Evolutionary conservation across 2,888 invertebrate genomes (phyloP).

Genomic region (Drosophila robusta): DNA sequence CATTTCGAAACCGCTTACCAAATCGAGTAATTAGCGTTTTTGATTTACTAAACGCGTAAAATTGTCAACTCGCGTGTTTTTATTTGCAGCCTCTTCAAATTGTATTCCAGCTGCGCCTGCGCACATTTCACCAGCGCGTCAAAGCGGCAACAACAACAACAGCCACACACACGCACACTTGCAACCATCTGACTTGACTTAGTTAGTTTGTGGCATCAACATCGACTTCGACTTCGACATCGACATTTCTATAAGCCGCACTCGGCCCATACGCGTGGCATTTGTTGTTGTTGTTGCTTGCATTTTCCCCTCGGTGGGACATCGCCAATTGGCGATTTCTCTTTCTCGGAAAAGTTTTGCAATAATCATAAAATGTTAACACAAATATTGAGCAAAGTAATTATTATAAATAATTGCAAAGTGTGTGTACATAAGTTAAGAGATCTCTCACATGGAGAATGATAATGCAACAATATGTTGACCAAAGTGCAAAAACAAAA

Average conservation of each 20-base stretch:
- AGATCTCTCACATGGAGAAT: constrained; percentile 27
- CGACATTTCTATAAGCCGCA: constrained; percentile 50
- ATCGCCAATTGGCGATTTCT: constrained; percentile 70
- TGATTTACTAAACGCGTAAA: constrained; percentile 82
- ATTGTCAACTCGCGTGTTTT: constrained; percentile 67
- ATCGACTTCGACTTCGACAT: constrained; percentile 22
- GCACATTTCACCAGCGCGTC: constrained; percentile 67
- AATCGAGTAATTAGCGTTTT: constrained; percentile 81
- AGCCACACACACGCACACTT: constrained; percentile 12
- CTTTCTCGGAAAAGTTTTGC: constrained; percentile 77
- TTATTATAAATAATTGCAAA: constrained; percentile 65
- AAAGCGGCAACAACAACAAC: constrained; percentile 18
- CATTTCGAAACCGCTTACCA: constrained; percentile 75
- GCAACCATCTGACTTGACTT: constrained; percentile 57
- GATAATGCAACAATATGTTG: constrained; percentile 30
- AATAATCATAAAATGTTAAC: constrained; percentile 76
- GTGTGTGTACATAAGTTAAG: constrained; percentile 18
- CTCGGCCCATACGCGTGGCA: constrained; percentile 43
- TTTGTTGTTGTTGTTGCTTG: constrained; percentile 40
- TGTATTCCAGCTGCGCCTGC: constrained; percentile 58
- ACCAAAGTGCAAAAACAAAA: neutral
- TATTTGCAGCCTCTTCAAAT: constrained; percentile 42
- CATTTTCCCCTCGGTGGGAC: constrained; percentile 59
- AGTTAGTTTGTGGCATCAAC: constrained; percentile 55
- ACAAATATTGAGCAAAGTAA: constrained; percentile 75